phyloP scores from a whole-genome alignment of 53 echinoderm and acorn worm genomes.

The Paracentrotus lividus region DNA sequence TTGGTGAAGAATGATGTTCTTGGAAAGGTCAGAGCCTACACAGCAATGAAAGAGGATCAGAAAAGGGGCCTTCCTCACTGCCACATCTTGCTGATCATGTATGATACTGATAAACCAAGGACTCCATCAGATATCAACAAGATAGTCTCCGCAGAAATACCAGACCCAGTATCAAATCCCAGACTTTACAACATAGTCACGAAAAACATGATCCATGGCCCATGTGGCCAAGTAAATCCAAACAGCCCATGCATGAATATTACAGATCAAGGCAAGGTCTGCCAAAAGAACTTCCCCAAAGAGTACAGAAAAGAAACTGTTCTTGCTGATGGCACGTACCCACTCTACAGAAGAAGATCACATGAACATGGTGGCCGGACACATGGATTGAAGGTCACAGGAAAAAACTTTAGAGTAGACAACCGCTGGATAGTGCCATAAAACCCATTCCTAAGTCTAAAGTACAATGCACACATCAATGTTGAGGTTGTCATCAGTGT shows the following conservation, averaged over 20 bases:
- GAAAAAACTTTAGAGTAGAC: conserved; percentile 41
- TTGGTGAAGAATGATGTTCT: conserved; percentile 62
- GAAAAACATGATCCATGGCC: neutral
- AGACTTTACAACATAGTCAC: conserved; percentile 11
- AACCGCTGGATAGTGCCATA: conserved; percentile 33
- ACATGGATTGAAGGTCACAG: conserved; percentile 25
- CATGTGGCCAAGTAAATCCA: conserved; percentile 17
- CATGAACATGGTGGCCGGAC: neutral
- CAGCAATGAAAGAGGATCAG: conserved; percentile 69
- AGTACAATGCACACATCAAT: conserved; percentile 12
- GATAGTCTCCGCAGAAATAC: conserved; percentile 65
- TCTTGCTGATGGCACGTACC: conserved; percentile 6
- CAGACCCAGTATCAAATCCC: conserved; percentile 26
- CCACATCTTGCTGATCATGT: conserved; percentile 68
- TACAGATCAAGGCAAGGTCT: conserved; percentile 2
- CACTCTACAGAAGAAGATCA: conserved; percentile 10
- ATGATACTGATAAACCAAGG: conserved; percentile 62
- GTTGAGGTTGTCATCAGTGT: neutral
- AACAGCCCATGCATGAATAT: neutral
- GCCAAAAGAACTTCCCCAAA: neutral
- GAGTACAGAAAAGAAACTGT: conserved; percentile 23
- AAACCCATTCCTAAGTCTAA: conserved; percentile 13
- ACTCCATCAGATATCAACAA: conserved; percentile 57
- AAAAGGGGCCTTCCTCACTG: conserved; percentile 76
- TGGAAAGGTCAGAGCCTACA: conserved; percentile 69